These are phyloP conservation scores for Parazoanthus atlanticus DNA, from an alignment of 92 coral and sea anemone species.

Conservation along the genomic window DNA sequence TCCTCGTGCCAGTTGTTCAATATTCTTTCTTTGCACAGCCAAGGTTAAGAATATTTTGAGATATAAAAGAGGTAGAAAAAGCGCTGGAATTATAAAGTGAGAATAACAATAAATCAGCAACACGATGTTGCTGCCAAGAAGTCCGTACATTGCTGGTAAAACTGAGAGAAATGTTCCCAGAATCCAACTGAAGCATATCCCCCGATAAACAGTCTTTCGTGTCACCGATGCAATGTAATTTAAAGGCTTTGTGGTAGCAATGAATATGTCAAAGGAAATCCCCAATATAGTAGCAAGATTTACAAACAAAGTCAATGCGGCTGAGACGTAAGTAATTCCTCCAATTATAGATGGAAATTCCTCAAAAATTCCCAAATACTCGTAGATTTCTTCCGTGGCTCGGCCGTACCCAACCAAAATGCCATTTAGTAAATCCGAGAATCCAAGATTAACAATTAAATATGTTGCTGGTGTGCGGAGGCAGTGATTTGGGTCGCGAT, in stretches of 20 bases:
- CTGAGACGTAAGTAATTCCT: slow-evolving; percentile 8
- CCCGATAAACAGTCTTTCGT: background rate
- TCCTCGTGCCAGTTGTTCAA: background rate
- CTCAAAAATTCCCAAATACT: background rate
- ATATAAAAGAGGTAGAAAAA: slow-evolving; percentile 4
- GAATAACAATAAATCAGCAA: slow-evolving; percentile 13
- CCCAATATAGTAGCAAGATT: slow-evolving; percentile 31
- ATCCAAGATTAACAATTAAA: background rate
- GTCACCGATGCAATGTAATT: slow-evolving; percentile 9
- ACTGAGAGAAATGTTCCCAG: background rate
- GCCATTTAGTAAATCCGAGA: slow-evolving; percentile 17
- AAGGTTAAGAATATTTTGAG: slow-evolving; percentile 9
- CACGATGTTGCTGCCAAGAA: background rate
- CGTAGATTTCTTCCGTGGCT: slow-evolving; percentile 20
- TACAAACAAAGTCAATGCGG: slow-evolving; percentile 29
- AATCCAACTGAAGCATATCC: background rate
- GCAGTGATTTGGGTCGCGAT: slow-evolving; percentile 27
- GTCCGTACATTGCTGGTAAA: background rate
- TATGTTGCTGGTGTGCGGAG: slow-evolving; percentile 15
- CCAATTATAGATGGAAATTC: slow-evolving; percentile 8
- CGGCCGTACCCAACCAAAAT: slow-evolving; percentile 27
- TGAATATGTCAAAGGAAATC: slow-evolving; percentile 17
- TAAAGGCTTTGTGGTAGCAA: slow-evolving; percentile 25
- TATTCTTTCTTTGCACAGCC: slow-evolving; percentile 11
- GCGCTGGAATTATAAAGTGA: slow-evolving; percentile 16